A percentile compares a stretch with the other conserved stretches of the same genome.
phyloP scores from a whole-genome alignment of 1,140 invertebrate species.

The Rhyzopertha dominica region DNA sequence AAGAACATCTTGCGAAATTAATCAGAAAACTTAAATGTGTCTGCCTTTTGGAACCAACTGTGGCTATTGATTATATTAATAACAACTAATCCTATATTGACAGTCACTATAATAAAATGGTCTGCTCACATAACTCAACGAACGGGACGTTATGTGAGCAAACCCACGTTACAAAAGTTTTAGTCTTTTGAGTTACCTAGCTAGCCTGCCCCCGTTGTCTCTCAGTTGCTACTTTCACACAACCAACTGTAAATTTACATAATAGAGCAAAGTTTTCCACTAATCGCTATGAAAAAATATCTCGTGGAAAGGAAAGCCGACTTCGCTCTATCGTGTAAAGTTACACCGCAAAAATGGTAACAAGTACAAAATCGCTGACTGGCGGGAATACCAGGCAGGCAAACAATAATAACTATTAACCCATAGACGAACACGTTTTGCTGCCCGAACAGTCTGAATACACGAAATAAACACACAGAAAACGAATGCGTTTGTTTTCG shows the following conservation, averaged over 20 bases:
- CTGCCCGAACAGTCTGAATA: not conserved
- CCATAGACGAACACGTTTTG: conserved; percentile 3
- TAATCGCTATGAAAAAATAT: conserved; percentile 11
- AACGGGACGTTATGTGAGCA: too few relatives aligned
- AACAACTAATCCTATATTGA: too few relatives aligned
- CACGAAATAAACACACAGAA: conserved; percentile 11
- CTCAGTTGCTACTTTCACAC: conserved; percentile 42
- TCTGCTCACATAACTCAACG: too few relatives aligned
- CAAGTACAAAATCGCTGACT: conserved; percentile 36
- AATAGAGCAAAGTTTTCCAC: conserved; percentile 17
- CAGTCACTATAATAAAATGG: too few relatives aligned
- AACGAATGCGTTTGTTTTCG: conserved; percentile 14
- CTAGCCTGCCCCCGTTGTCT: conserved; percentile 48
- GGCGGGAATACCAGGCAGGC: conserved; percentile 36
- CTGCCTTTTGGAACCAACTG: too few relatives aligned
- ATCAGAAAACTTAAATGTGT: too few relatives aligned
- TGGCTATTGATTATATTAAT: too few relatives aligned
- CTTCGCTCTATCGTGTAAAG: conserved; percentile 14
- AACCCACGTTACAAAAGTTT: too few relatives aligned
- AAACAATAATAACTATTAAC: conserved; percentile 32
- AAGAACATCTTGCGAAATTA: too few relatives aligned
- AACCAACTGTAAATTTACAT: conserved; percentile 27
- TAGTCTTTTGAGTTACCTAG: too few relatives aligned
- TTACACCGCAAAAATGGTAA: conserved; percentile 34
- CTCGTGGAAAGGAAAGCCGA: too few relatives aligned